These are phyloP conservation scores for Sceloporus tristichus DNA, from an alignment of 2,113 vertebrate genomes.

Conservation along the genomic window DNA sequence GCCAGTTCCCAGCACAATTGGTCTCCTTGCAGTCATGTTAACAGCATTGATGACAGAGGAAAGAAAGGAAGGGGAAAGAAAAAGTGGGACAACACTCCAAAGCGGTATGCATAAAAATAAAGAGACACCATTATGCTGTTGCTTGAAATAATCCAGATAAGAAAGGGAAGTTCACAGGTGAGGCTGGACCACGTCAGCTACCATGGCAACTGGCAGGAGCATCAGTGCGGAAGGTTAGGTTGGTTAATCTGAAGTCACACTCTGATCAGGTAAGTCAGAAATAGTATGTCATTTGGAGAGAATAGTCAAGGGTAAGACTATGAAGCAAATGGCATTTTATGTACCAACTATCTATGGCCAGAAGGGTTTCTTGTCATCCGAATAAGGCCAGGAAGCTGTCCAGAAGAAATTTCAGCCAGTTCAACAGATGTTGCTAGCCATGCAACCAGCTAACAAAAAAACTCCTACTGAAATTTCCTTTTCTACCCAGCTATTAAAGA, in stretches of 20 bases:
- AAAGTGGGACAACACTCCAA: neutral
- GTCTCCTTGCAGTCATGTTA: neutral
- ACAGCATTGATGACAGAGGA: neutral
- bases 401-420: too few species aligned
- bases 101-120: neutral
- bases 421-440: too few species aligned
- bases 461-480: too few species aligned
- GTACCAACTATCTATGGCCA: too few species aligned
- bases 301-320: neutral
- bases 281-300: neutral
- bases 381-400: neutral
- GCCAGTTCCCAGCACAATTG: conserved; percentile 36
- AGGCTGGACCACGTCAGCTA: neutral
- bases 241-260: neutral
- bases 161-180: neutral
- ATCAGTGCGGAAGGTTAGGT: neutral
- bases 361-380: neutral
- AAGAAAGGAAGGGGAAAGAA: neutral
- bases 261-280: neutral
- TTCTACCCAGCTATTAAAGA: too few species aligned
- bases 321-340: neutral
- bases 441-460: too few species aligned
- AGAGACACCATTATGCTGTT: neutral
- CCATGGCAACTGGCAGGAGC: neutral
- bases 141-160: neutral